These are phyloP conservation scores for Hoplostethus atlanticus DNA, from an alignment of 2,797 vertebrate species.

Conservation along the genomic window DNA sequence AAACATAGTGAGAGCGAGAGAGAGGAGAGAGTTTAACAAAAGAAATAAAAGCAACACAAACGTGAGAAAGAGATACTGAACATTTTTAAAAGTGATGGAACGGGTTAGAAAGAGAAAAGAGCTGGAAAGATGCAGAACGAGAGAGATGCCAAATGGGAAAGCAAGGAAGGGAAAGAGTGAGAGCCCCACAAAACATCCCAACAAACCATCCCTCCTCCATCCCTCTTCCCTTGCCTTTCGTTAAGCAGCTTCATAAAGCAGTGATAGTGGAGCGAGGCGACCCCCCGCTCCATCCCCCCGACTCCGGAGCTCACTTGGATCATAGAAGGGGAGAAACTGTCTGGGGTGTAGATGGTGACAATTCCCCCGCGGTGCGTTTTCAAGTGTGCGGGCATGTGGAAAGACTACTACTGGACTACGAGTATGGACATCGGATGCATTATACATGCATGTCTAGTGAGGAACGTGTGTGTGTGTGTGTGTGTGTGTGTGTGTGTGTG, in stretches of 20 bases:
- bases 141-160: constrained; percentile 19
- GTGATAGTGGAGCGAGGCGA: constrained; percentile 67
- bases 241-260: constrained; percentile 69
- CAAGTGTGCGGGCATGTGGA: constrained; percentile 33
- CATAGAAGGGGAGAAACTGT: constrained; percentile 68
- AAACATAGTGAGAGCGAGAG: neutral
- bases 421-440: constrained; percentile 57
- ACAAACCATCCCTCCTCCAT: neutral
- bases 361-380: constrained; percentile 59
- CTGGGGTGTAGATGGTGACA: constrained; percentile 55
- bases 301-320: constrained; percentile 51
- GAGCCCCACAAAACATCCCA: constrained; percentile 18
- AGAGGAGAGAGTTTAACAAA: neutral
- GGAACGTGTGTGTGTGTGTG: constrained; percentile 15
- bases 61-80: too few relatives aligned
- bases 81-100: too few relatives aligned
- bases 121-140: constrained; percentile 19
- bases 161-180: constrained; percentile 39
- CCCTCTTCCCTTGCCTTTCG: constrained; percentile 54
- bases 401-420: constrained; percentile 33
- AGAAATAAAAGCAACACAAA: too few relatives aligned
- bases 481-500: constrained; percentile 14
- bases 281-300: constrained; percentile 68
- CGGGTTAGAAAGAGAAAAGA: constrained; percentile 6
- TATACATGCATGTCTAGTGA: constrained; percentile 58